phyloP scores from a whole-genome alignment of 2,113 vertebrate species.

The Serilophus lunatus region DNA sequence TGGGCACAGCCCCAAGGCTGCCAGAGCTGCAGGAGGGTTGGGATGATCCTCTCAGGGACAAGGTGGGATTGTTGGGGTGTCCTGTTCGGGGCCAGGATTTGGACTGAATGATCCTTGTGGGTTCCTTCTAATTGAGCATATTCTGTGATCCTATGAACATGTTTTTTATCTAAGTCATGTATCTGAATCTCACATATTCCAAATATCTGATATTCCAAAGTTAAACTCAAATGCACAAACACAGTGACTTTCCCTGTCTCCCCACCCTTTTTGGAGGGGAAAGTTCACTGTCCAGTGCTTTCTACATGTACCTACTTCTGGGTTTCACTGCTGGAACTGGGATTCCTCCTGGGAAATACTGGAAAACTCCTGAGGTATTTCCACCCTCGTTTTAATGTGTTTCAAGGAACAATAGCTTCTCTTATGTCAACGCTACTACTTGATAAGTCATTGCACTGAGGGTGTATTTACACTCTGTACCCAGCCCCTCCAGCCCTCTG shows the following conservation, averaged over 20 bases:
- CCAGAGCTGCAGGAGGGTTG: not conserved
- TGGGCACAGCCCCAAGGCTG: not conserved
- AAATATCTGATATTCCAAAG: not conserved
- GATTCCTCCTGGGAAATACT: not conserved
- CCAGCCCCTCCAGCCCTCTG: not conserved
- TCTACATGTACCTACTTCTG: not conserved
- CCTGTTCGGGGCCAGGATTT: fast-evolving
- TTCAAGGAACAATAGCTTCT: not conserved
- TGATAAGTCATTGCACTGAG: not conserved
- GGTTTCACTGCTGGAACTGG: not conserved
- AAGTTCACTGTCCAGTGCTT: not conserved
- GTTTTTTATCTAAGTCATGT: not conserved
- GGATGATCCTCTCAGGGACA: not conserved
- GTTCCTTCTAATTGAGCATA: not conserved
- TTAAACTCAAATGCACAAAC: not conserved
- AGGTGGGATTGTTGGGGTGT: fast-evolving
- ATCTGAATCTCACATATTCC: not conserved
- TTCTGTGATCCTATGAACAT: not conserved
- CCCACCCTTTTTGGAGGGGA: not conserved
- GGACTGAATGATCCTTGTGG: not conserved
- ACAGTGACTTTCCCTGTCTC: not conserved
- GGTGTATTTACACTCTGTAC: not conserved
- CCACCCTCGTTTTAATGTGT: not conserved
- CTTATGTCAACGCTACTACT: too few relatives aligned
- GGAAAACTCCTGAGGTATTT: not conserved